Base-by-base conservation (phyloP, 1,140 invertebrate species). In the Trachymyrmex cornetzi region DNA sequence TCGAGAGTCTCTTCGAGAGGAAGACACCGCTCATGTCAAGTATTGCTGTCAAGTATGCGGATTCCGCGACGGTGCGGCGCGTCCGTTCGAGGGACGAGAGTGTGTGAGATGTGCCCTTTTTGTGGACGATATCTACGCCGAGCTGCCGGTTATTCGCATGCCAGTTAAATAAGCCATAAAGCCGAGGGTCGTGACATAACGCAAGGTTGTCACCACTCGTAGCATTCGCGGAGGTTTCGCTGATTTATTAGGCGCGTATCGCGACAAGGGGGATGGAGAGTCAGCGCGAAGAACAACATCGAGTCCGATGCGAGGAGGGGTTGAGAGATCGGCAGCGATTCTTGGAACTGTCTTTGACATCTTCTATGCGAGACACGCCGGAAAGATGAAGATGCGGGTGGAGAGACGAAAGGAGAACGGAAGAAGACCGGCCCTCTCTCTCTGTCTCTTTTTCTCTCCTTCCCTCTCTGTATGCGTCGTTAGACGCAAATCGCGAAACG, bases 161-260 rank as follows among this genome's bases (percentile, higher is more conserved):
- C 89, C 90, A 67, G 77, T 89, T 90, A 91, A 91, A 91, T 90
- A 91, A 91, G 87, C 90, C 86, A 88, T 90, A 91, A 88, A 86
- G 71, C 87, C 63, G 85, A 75, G 64, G 69, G 50, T 88, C 82
- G 84, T 86, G 86, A 85, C 86, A 85, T 85, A 88, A 88, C 85
- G 87, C 77, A 69, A 69, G 66, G 63, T 88, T 88, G 87, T 88
- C 87, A 88, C 61, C 87, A 75, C 67, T 50, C 59, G 77, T 69
- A 74, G 71, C 71, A 84, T 66, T 55, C 71, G 81, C 66, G 75
- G 27, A 89, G 71, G 67, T 87, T 87, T 57, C 79, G 71, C 63
- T 88, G 82, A 75, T 87, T 87, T 80, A 87, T 86, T 85, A 67
- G 53, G 12, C 50, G 63, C 59, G 69, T 22, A n/a, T 50, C 69